Conservation (phyloP, 64 coral and sea anemone species). For the Exaiptasia diaphana region DNA sequence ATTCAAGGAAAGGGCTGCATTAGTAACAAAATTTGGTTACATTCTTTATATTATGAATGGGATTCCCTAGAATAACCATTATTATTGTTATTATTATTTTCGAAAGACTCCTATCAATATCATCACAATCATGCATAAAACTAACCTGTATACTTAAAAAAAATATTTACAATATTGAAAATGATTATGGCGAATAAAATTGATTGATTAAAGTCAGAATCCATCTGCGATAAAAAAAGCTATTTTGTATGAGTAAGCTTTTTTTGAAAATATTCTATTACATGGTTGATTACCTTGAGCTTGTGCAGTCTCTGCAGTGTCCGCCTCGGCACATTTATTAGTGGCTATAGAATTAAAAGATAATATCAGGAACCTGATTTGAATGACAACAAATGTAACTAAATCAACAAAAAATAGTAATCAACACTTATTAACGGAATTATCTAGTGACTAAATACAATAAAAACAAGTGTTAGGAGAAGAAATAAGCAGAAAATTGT, state of each 20-base stretch:
- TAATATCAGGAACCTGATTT: not conserved
- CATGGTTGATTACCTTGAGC: not conserved
- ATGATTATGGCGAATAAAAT: constrained; percentile 7
- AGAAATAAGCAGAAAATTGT: too few relatives aligned
- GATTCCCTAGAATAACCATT: not conserved
- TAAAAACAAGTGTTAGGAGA: too few relatives aligned
- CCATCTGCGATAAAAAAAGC: not conserved
- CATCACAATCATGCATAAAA: constrained; percentile 16
- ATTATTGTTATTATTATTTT: constrained; percentile 7
- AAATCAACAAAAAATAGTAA: not conserved
- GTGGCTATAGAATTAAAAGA: not conserved
- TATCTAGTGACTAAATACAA: not conserved
- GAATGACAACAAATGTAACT: not conserved
- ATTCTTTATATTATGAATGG: not conserved
- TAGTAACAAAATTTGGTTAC: not conserved
- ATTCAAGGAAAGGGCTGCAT: too few relatives aligned
- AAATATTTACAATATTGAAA: constrained; percentile 15
- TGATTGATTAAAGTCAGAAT: not conserved
- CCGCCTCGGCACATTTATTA: not conserved
- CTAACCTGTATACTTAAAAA: constrained; percentile 6
- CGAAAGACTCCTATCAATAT: constrained; percentile 13
- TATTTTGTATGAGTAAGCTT: not conserved
- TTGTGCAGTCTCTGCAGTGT: not conserved
- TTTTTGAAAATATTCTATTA: not conserved
- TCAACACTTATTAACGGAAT: not conserved